phyloP scores from a whole-genome alignment of 2,113 vertebrate species.

The Epinephelus lanceolatus region DNA sequence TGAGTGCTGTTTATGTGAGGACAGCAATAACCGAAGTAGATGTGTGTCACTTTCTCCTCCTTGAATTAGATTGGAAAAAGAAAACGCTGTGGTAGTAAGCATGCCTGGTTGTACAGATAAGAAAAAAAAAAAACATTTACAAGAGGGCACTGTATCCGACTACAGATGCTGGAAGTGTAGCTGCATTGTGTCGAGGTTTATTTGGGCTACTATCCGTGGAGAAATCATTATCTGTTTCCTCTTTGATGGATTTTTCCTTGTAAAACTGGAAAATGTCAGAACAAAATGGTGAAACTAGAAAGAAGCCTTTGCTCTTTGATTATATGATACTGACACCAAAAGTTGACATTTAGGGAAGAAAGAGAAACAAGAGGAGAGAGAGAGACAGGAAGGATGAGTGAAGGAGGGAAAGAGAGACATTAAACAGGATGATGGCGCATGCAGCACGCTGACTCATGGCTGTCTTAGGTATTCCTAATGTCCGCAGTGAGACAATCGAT shows the following conservation, averaged over 20 bases:
- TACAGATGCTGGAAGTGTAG: constrained; percentile 12
- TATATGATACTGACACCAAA: constrained; percentile 37
- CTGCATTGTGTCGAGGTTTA: constrained; percentile 36
- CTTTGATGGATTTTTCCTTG: constrained; percentile 47
- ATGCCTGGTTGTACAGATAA: constrained; percentile 17
- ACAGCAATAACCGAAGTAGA: constrained; percentile 29
- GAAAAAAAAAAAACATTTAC: not conserved
- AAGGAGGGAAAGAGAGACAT: constrained; percentile 26
- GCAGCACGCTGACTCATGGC: constrained; percentile 72
- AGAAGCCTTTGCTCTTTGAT: constrained; percentile 52
- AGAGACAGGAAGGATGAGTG: constrained; percentile 19
- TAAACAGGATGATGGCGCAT: constrained; percentile 46
- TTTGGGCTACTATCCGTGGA: constrained; percentile 23
- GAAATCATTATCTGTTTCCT: constrained; percentile 35
- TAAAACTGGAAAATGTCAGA: constrained; percentile 61
- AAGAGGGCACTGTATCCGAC: constrained; percentile 25
- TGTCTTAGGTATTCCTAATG: constrained; percentile 72
- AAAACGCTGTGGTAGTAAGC: not conserved
- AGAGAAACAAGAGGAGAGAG: constrained; percentile 32
- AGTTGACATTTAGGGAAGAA: constrained; percentile 67
- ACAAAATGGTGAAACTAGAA: constrained; percentile 43
- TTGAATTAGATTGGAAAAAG: constrained; percentile 6
- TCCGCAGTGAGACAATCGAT: constrained; percentile 80
- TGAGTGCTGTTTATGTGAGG: constrained; percentile 25
- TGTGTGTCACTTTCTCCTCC: not conserved